A percentile compares a stretch with the other conserved stretches of the same genome.
Evolutionary conservation across 2,888 invertebrate species (phyloP).

Genomic region (Ptilodon capucinus): DNA sequence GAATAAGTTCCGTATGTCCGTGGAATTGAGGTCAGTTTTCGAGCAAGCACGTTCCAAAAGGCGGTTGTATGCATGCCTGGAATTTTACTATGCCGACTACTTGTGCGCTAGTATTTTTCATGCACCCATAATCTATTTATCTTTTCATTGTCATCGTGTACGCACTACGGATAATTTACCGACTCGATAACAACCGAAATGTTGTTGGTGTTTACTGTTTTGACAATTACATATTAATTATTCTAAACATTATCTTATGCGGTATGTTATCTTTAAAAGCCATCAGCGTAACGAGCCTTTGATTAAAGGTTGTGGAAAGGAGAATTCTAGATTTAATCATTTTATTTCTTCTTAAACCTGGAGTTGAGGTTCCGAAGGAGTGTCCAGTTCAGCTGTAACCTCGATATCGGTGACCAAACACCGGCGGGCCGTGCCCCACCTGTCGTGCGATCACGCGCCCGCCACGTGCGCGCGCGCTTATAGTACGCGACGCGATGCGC

Average conservation of each 20-base stretch:
- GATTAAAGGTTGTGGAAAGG: too few relatives aligned
- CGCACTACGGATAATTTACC: neutral
- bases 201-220: neutral
- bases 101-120: slow-evolving; percentile 8
- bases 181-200: neutral
- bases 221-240: neutral
- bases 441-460: slow-evolving; percentile 54
- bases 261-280: neutral
- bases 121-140: neutral
- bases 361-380: neutral
- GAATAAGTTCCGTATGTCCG: slow-evolving; percentile 56
- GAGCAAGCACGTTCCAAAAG: slow-evolving; percentile 21
- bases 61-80: slow-evolving; percentile 6
- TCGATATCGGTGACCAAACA: slow-evolving; percentile 27
- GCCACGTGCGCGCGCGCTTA: slow-evolving; percentile 55
- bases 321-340: too few relatives aligned
- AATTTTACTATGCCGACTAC: slow-evolving; percentile 19
- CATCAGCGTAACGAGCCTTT: neutral
- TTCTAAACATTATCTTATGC: neutral
- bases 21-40: slow-evolving; percentile 55
- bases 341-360: neutral
- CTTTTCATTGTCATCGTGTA: neutral
- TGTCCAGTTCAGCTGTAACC: slow-evolving; percentile 13
- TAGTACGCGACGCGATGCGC: slow-evolving; percentile 39
- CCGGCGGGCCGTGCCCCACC: slow-evolving; percentile 44